Conservation (phyloP, 2,113 vertebrate genomes). For the Gadus macrocephalus region DNA sequence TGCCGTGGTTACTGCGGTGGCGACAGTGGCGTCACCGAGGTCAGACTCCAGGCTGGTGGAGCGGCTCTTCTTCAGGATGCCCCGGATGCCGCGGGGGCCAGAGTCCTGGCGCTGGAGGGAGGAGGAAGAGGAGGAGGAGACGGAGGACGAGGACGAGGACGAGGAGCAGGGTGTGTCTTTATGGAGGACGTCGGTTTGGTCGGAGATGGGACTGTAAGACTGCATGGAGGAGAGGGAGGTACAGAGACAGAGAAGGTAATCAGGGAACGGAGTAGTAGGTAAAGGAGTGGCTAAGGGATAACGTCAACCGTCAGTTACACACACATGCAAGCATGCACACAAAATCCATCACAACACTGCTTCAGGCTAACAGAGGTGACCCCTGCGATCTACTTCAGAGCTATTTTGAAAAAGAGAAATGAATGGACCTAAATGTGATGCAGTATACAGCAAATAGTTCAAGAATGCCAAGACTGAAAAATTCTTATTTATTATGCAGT, state of each 20-base stretch:
- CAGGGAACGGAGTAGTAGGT: no score
- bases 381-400: no score
- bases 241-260: neutral
- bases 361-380: no score
- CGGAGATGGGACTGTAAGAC: neutral
- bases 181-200: conserved; percentile 11
- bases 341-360: no score
- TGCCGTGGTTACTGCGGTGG: neutral
- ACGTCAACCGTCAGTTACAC: no score
- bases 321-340: no score
- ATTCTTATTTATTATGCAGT: no score
- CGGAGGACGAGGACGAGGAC: conserved; percentile 41
- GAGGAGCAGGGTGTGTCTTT: conserved; percentile 20
- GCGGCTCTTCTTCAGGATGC: conserved; percentile 74
- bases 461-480: no score
- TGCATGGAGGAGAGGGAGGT: neutral
- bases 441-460: no score
- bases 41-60: conserved; percentile 68
- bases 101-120: conserved; percentile 67
- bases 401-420: no score
- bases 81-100: conserved; percentile 56
- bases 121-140: conserved; percentile 2
- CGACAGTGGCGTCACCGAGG: conserved; percentile 43
- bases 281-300: no score
- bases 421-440: no score